Evolutionary conservation across 1,140 invertebrate species (phyloP).

Genomic region (Leptinotarsa lineolata): DNA sequence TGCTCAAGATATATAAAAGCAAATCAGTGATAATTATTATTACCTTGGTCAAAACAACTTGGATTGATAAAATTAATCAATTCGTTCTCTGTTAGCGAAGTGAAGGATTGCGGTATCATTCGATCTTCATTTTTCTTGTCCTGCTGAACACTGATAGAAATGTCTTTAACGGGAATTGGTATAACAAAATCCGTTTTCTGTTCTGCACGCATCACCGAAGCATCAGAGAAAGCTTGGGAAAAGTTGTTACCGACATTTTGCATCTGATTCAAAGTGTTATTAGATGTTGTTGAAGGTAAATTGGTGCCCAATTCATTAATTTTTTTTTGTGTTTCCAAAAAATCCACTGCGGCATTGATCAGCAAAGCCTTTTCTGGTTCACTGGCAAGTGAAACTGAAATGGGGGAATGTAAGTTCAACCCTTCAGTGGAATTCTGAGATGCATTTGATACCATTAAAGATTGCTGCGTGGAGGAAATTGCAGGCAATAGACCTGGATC

Average conservation of each 20-base stretch:
- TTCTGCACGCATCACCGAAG: constrained; percentile 21
- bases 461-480: constrained; percentile 27
- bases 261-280: constrained; percentile 33
- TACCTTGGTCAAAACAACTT: constrained; percentile 81
- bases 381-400: constrained; percentile 57
- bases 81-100: constrained; percentile 82
- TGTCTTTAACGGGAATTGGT: constrained; percentile 46
- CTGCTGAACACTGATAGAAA: constrained; percentile 24
- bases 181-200: constrained; percentile 41
- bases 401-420: constrained; percentile 39
- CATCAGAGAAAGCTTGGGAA: constrained; percentile 30
- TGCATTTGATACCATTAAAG: constrained; percentile 41
- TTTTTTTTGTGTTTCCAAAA: constrained; percentile 56
- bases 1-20: constrained; percentile 6
- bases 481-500: constrained; percentile 30
- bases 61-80: constrained; percentile 84
- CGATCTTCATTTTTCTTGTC: constrained; percentile 53
- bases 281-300: constrained; percentile 21
- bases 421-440: constrained; percentile 54
- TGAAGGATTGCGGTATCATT: constrained; percentile 71
- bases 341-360: constrained; percentile 67
- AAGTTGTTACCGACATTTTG: constrained; percentile 41
- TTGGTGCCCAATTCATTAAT: constrained; percentile 41
- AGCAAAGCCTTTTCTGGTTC: constrained; percentile 71
- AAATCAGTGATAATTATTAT: constrained; percentile 44